phyloP scores from a whole-genome alignment of 2,113 vertebrate genomes.

The Columba janthina region DNA sequence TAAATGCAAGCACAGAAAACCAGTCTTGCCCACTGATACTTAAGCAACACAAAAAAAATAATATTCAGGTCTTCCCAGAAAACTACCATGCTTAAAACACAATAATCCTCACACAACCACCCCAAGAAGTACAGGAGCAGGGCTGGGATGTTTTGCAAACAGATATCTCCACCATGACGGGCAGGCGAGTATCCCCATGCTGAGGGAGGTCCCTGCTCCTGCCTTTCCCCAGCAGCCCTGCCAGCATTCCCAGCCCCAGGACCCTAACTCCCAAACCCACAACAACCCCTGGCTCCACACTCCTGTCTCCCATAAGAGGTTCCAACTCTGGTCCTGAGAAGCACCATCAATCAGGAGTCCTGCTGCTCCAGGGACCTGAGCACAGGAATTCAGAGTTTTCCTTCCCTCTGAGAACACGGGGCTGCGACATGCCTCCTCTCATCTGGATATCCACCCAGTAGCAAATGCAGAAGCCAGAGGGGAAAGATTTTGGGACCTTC shows the following conservation, averaged over 20 bases:
- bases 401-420: neutral
- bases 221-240: neutral
- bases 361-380: neutral
- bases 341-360: neutral
- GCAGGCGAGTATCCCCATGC: neutral
- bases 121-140: neutral
- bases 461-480: neutral
- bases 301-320: neutral
- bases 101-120: neutral
- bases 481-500: neutral
- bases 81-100: neutral
- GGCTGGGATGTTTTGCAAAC: neutral
- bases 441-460: neutral
- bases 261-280: neutral
- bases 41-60: neutral
- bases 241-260: neutral
- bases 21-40: neutral
- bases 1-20: neutral
- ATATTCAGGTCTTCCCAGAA: neutral
- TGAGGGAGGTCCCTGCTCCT: neutral
- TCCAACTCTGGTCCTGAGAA: neutral
- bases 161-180: fast-evolving
- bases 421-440: neutral
- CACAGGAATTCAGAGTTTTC: neutral
- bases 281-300: neutral